phyloP scores from a whole-genome alignment of 2,113 vertebrate species.

The Bos taurus region ARS-UCD2.0 NC_037330.1:16064001-16064500 shows the following conservation, averaged over 20 bases:
- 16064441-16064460: background rate
- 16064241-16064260: background rate
- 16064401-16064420: background rate
- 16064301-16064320: background rate
- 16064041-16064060: background rate
- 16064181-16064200: background rate
- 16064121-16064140: background rate
- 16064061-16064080: background rate
- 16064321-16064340: background rate
- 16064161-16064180: background rate
- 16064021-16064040: background rate
- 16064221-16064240: background rate
- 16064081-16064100: background rate
- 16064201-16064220: background rate
- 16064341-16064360: background rate
- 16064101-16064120: background rate
- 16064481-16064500: accelerated
- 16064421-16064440: background rate
- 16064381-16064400: background rate
- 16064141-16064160: background rate
- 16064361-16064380: background rate
- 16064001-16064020: background rate
- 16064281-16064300: conserved; percentile 4
- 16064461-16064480: background rate
- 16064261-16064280: background rate